Evolutionary conservation across 2,797 vertebrate species (phyloP), one percentile per base, ranked within the genome.

Genomic region (Antrozous pallidus): DNA sequence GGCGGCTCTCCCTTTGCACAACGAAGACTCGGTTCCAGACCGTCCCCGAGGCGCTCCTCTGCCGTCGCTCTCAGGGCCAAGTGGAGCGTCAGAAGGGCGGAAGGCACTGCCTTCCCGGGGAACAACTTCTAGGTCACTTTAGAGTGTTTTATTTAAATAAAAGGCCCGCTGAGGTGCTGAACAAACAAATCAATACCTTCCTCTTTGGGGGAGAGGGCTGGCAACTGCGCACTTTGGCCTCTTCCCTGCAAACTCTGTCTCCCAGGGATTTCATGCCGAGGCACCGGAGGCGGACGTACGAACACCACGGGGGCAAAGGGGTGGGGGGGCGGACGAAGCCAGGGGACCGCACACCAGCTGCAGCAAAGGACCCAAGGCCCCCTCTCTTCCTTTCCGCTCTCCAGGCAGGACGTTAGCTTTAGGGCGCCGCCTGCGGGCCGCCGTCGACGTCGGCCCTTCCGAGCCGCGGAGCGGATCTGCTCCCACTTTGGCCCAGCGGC

Each of bases 361-460:
- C 54, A 1, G 38, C 8, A 8, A 0, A 12, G n/a, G 47, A n/a
- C 58, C 14, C 1, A 0, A 13, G 45, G 22, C 6, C 10, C 26
- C 5, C 45, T 8, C 28, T 3, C 16, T 24, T 5, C 0, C 1
- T 4, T 42, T 9, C 28, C 0, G 22, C 18, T 13, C 5, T 18
- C 1, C 4, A 11, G 7, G 22, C n/a, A 2, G 22, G 54, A 75
- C 45, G 58, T 65, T 38, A 75, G 58, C 79, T 92, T 33, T 36
- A 47, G 65, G 2, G 78, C 85, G 70, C 95, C 86, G 94, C 90
- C 95, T 96, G 80, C 91, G 7, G 80, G 80, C 61, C 26, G 3
- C 58, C 1, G 24, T 2, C 17, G 47, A 90, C 47, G 90, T 56
- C 61, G 58, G 5, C n/a, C 12, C 47, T n/a, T 13, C 7, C 0